Evolutionary conservation across 1,140 invertebrate genomes (phyloP), one percentile per base, ranked within the genome.

Genomic region (Yoshiicerus persimilis): DNA sequence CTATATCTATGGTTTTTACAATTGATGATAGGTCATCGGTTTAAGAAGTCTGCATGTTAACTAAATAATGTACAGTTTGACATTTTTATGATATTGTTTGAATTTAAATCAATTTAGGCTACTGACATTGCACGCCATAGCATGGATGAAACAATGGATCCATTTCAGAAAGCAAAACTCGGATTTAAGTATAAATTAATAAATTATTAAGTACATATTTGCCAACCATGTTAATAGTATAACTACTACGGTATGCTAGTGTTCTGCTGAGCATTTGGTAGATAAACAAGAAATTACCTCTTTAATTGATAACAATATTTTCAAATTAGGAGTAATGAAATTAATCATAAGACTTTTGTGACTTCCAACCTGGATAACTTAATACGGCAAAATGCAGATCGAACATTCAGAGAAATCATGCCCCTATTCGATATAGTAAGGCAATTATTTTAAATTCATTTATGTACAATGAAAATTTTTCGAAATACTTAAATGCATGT

Each of bases 141-240:
- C 30, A 47, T 66, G 25, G 86, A 89, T 66, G 87, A 87, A 8
- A 85, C 56, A 2, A 23, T 84, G 30, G 90, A 90, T 85, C 41
- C 77, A 3, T 89, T 90, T 77, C 90, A 89, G 34, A 38, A 87
- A 23, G 90, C 90, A 6, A n/a, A 84, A 8, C 6, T 85, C 13
- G 87, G 86, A 27, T 41, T 90, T 25, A 86, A 56, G 47, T 41
- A 41, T 56, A 13, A 16, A 56, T n/a, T 56, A 20, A 47, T 56
- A n/a, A 56, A 20, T 20, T 39, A 13, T 13, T 39, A 39, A 39
- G 1, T 39, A 1, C 9, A 39, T 39, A 23, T 39, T 23, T 10
- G 23, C 2, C 16, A 84, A 84, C 34, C 11, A 3, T 39, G n/a
- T n/a, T n/a, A n/a, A n/a, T n/a, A n/a, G n/a, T n/a, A n/a, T n/a